Conservation (phyloP, 2,797 vertebrate species). For the Lacerta bilineata region DNA sequence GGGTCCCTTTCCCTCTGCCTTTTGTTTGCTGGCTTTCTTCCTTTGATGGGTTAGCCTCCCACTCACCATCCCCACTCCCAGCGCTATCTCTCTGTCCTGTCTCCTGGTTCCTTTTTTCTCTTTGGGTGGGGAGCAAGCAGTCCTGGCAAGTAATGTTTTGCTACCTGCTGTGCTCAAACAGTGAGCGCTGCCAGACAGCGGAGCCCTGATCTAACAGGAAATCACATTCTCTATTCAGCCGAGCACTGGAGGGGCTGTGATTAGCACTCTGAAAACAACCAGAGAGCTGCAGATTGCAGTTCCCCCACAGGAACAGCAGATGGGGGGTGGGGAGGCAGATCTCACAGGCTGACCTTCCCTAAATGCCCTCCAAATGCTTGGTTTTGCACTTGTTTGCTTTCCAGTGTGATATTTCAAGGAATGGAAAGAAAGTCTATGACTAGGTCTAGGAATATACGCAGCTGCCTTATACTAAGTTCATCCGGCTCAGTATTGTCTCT, state of each 20-base stretch:
- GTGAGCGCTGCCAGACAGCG: conserved; percentile 13
- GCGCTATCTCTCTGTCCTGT: background rate
- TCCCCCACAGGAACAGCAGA: background rate
- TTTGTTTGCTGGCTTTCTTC: background rate
- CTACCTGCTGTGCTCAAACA: conserved; percentile 5
- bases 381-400: background rate
- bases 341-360: background rate
- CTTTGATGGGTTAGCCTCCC: background rate
- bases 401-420: background rate
- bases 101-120: conserved; percentile 19
- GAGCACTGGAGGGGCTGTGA: conserved; percentile 13
- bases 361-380: background rate
- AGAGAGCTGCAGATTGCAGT: background rate
- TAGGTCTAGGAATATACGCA: too few species aligned
- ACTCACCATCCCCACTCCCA: too few species aligned
- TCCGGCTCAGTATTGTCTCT: too few species aligned
- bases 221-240: conserved; percentile 22
- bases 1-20: too few species aligned
- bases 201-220: conserved; percentile 15
- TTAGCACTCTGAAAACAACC: background rate
- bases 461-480: too few species aligned
- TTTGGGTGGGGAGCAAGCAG: background rate
- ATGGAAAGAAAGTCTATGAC: background rate
- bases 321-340: background rate
- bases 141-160: background rate